These are phyloP conservation scores for Amphimallon solstitiale DNA, from an alignment of 2,888 invertebrate species.

Conservation along the genomic window DNA sequence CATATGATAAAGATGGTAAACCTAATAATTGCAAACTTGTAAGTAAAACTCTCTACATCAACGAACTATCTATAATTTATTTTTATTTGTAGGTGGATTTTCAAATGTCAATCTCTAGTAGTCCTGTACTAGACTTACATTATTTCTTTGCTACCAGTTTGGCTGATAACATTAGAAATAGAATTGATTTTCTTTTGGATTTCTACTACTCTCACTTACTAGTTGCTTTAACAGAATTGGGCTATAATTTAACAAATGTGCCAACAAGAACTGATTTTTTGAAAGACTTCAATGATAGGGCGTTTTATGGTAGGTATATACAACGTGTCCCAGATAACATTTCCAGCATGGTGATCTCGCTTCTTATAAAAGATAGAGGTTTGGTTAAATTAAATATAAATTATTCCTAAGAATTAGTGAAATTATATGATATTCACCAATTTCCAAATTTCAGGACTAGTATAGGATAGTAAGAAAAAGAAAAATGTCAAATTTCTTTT, in stretches of 20 bases:
- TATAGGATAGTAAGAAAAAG: too few species aligned
- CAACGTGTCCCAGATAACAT: too few species aligned
- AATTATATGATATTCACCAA: too few species aligned
- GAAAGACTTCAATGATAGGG: conserved; percentile 53
- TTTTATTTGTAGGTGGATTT: conserved; percentile 63
- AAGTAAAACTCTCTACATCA: conserved; percentile 47
- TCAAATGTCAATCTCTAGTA: conserved; percentile 61
- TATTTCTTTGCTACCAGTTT: conserved; percentile 64
- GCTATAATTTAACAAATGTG: conserved; percentile 54
- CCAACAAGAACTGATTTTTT: conserved; percentile 55
- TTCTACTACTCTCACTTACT: conserved; percentile 55
- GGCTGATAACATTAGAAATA: conserved; percentile 51
- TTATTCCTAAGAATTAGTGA: too few species aligned
- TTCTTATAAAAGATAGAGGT: too few species aligned
- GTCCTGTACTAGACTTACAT: conserved; percentile 63
- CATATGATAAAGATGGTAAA: conserved; percentile 58
- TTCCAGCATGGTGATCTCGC: too few species aligned
- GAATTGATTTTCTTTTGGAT: conserved; percentile 54
- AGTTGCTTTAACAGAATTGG: conserved; percentile 51
- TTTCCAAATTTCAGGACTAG: too few species aligned
- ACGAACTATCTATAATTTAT: neutral
- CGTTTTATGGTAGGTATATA: conserved; percentile 59
- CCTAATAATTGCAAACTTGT: conserved; percentile 62
- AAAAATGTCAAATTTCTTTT: too few species aligned
- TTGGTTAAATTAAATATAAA: too few species aligned